Conservation (phyloP, 2,797 vertebrate genomes). For the Petrocephalus schoutedeni region DNA sequence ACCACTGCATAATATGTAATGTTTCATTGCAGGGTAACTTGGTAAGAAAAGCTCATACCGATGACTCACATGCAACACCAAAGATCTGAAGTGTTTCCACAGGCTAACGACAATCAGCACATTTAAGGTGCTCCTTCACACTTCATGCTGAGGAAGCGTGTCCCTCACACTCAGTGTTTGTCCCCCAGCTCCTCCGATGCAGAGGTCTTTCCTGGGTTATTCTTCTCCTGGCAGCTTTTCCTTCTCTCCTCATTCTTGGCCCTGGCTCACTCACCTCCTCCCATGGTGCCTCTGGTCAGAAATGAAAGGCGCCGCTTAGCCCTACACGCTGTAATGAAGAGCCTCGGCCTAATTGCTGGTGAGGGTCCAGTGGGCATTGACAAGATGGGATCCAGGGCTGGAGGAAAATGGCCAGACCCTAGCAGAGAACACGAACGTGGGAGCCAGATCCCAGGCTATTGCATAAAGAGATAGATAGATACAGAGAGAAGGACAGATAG, state of each 20-base stretch:
- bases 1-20: not conserved
- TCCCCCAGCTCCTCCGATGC: not conserved
- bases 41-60: not conserved
- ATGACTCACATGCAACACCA: not conserved
- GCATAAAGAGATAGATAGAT: not conserved
- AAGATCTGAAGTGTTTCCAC: not conserved
- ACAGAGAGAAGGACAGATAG: too few species aligned
- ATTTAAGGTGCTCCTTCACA: not conserved
- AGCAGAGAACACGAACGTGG: not conserved
- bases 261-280: not conserved
- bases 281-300: not conserved
- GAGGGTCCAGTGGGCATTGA: not conserved
- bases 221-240: not conserved
- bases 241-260: not conserved
- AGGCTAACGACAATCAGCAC: not conserved
- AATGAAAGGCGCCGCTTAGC: not conserved
- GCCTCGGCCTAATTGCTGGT: not conserved
- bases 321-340: not conserved
- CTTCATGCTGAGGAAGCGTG: not conserved
- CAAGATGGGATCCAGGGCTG: not conserved
- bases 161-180: not conserved
- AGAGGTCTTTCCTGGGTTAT: not conserved
- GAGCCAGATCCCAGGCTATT: not conserved
- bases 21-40: not conserved
- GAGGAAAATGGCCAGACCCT: not conserved